Evolutionary conservation across 2,888 invertebrate genomes (phyloP), one percentile per base, ranked within the genome.

Genomic region (Lacanobia wlatinum): DNA sequence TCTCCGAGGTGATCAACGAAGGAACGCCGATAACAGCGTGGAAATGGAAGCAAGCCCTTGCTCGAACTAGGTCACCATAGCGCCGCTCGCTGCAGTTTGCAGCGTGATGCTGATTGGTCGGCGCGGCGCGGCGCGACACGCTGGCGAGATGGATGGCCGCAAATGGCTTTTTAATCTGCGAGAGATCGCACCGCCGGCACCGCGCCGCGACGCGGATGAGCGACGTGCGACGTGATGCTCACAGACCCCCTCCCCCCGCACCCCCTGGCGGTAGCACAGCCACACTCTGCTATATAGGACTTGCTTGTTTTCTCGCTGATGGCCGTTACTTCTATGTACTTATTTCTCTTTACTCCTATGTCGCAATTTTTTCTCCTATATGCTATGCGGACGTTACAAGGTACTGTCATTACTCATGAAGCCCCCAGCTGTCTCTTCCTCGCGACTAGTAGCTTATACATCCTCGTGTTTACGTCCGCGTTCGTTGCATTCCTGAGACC

Each of bases 101-200:
- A 70, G 34, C 28, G 66, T 48, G 62, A 38, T 18, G 58, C 65
- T 59, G 80, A 80, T 69, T 79, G 64, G 64, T 38, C 18, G 67
- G 48, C 10, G 73, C 60, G 67, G 48, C 10, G 73, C 60, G 66
- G 61, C 9, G 53, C 38, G 65, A 59, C 43, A 21, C 28, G 64
- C 65, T 28, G 62, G 64, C 69, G 65, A 76, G 85, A 85, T 82
- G 73, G 82, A 85, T 79, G 79, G 73, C 62, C 64, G 76, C 76
- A 85, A 85, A 85, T 85, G 84, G 84, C 64, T 83, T 85, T 86
- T 85, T 84, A 83, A 85, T 85, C 84, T 85, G 69, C 58, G 66
- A 66, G 69, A 76, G 74, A 74, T 76, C 64, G 56, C 76, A 18
- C 28, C 21, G n/a, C 5, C 34, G 34, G 28, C 43, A 50, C 0